Percentiles rank a stretch among this genome's conserved stretches.
Conservation (phyloP, 2,797 vertebrate species). For the Sebastes glaucus region DNA sequence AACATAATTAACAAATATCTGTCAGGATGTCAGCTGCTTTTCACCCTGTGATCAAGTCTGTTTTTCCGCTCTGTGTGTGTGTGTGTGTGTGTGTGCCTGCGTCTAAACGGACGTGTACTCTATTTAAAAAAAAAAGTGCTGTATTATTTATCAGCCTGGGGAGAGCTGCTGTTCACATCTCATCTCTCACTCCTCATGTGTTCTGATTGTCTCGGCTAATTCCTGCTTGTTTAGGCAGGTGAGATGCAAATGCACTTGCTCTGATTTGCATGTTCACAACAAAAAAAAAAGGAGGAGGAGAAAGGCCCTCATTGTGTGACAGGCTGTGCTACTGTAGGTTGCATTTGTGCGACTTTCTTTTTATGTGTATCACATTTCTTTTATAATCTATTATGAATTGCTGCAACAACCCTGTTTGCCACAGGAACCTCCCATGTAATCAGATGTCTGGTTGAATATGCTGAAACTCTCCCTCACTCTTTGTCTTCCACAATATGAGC, state of each 20-base stretch:
- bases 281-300: not conserved
- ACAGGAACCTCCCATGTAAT: not conserved
- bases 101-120: slow-evolving; percentile 28
- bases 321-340: not conserved
- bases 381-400: not conserved
- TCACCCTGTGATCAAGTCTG: slow-evolving; percentile 34
- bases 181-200: slow-evolving; percentile 68
- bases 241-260: slow-evolving; percentile 64
- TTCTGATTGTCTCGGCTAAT: slow-evolving; percentile 76
- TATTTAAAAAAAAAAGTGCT: slow-evolving; percentile 45
- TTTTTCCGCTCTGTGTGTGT: slow-evolving; percentile 15
- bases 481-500: not conserved
- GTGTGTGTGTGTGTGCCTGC: slow-evolving; percentile 2
- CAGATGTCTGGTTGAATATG: not conserved
- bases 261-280: slow-evolving; percentile 68
- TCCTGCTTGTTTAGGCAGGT: slow-evolving; percentile 75
- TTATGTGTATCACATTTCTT: not conserved
- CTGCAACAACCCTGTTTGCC: not conserved
- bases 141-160: slow-evolving; percentile 74
- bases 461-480: not conserved
- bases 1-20: slow-evolving; percentile 55
- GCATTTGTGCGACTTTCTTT: not conserved
- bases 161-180: slow-evolving; percentile 68
- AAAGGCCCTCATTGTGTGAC: not conserved
- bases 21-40: slow-evolving; percentile 54